A percentile compares a stretch with the other conserved stretches of the same genome.
Evolutionary conservation across 2,113 vertebrate genomes (phyloP).

Genomic region (Spheniscus mendiculus): DNA sequence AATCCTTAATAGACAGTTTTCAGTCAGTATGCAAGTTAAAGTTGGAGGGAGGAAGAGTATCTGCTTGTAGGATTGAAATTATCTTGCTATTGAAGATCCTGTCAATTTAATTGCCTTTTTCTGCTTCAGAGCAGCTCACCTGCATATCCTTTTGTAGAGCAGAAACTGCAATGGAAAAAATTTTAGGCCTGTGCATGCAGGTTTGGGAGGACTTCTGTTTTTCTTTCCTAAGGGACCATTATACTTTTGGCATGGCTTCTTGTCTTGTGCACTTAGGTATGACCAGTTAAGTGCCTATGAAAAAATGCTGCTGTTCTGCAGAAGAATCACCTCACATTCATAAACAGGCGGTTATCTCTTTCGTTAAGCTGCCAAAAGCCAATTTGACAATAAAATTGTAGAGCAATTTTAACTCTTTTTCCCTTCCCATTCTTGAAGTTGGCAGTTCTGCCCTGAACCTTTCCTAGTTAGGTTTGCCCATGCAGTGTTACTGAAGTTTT

Average conservation of each 20-base stretch:
- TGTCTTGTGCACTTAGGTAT: fast-evolving
- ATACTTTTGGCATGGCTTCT: background rate
- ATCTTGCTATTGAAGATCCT: background rate
- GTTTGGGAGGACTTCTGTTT: background rate
- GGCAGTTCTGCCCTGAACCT: background rate
- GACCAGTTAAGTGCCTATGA: background rate
- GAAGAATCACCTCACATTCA: background rate
- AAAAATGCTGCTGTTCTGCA: background rate
- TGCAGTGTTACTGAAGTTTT: background rate
- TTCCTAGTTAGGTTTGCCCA: background rate
- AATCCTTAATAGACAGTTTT: background rate
- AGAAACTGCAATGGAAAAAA: background rate
- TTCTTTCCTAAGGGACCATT: background rate
- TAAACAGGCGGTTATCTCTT: background rate
- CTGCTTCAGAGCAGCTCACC: background rate
- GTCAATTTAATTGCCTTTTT: background rate
- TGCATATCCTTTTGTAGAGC: background rate
- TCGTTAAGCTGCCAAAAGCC: background rate
- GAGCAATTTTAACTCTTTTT: background rate
- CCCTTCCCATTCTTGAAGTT: background rate
- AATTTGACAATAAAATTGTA: background rate
- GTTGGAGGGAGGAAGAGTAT: background rate
- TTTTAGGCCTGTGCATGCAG: background rate
- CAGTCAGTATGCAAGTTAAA: background rate
- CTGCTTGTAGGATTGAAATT: background rate